Conservation (phyloP, 2,888 invertebrate species). For the Ectobius pallidus region DNA sequence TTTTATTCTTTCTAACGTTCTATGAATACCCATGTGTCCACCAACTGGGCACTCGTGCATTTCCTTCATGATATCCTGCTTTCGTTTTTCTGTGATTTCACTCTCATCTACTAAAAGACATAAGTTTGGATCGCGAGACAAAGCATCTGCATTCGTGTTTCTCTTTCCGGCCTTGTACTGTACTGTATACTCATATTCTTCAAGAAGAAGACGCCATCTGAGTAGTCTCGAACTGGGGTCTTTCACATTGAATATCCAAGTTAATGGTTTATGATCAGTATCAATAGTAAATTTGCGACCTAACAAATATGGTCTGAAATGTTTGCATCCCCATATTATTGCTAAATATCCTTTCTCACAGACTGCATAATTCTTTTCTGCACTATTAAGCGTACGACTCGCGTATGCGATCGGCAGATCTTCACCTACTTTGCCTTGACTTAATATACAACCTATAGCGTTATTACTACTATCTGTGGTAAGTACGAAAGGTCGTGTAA, state of each 20-base stretch:
- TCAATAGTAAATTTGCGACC: background rate
- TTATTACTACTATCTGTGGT: background rate
- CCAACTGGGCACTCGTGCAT: conserved; percentile 10
- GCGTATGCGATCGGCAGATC: background rate
- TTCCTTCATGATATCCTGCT: background rate
- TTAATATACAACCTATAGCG: too few relatives aligned
- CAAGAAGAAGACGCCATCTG: conserved; percentile 37
- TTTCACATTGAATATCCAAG: conserved; percentile 7
- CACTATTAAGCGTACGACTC: background rate
- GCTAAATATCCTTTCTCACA: too few relatives aligned
- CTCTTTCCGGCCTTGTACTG: conserved; percentile 45
- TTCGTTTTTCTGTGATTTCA: background rate
- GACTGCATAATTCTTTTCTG: too few relatives aligned
- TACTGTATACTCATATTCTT: conserved; percentile 48
- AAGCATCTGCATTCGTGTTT: conserved; percentile 44
- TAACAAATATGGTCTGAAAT: too few relatives aligned
- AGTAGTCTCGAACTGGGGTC: conserved; percentile 1
- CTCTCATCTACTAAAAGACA: background rate
- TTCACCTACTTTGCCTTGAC: too few relatives aligned
- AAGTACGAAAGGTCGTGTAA: too few relatives aligned
- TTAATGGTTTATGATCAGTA: background rate
- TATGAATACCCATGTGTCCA: background rate
- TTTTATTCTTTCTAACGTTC: background rate
- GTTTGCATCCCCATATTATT: too few relatives aligned
- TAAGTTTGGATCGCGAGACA: background rate